These are phyloP conservation scores for Crocallis elinguaria DNA, from an alignment of 2,888 invertebrate species.

Conservation along the genomic window DNA sequence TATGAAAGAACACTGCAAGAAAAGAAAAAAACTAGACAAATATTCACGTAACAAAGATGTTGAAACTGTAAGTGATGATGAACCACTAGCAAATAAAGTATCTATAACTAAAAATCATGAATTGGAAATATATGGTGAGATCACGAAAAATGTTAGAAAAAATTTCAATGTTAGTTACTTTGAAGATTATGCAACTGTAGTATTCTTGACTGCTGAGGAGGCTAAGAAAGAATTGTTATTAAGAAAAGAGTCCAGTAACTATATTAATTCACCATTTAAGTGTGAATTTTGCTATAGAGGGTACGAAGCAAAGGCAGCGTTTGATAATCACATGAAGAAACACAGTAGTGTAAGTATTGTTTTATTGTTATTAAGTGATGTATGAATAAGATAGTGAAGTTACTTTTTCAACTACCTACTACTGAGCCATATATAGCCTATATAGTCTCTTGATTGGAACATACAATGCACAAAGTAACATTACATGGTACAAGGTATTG, in stretches of 20 bases:
- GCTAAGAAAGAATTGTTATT: conserved; percentile 49
- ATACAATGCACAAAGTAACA: too few relatives aligned
- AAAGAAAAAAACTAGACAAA: conserved; percentile 1
- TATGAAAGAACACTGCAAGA: conserved; percentile 4
- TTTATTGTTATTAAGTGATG: too few relatives aligned
- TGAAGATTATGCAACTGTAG: conserved; percentile 49
- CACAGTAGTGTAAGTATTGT: conserved; percentile 48
- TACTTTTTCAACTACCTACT: too few relatives aligned
- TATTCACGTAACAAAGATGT: background rate
- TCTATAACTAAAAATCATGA: conserved; percentile 30
- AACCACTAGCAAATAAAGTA: conserved; percentile 39
- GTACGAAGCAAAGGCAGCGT: conserved; percentile 46
- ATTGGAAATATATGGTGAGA: background rate
- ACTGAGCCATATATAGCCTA: too few relatives aligned
- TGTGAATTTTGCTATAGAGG: conserved; percentile 56
- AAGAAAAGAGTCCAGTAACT: conserved; percentile 54
- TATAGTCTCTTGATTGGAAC: too few relatives aligned
- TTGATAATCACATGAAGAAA: conserved; percentile 53
- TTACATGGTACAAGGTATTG: too few relatives aligned
- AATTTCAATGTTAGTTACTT: conserved; percentile 39
- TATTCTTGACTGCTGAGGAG: conserved; percentile 47
- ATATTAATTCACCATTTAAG: conserved; percentile 47
- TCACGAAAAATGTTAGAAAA: conserved; percentile 14
- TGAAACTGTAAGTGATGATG: conserved; percentile 42
- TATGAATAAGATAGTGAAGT: too few relatives aligned